Percentiles rank a stretch among this genome's conserved stretches.
phyloP scores from a whole-genome alignment of 2,113 vertebrate species.

The Manacus vitellinus region DNA sequence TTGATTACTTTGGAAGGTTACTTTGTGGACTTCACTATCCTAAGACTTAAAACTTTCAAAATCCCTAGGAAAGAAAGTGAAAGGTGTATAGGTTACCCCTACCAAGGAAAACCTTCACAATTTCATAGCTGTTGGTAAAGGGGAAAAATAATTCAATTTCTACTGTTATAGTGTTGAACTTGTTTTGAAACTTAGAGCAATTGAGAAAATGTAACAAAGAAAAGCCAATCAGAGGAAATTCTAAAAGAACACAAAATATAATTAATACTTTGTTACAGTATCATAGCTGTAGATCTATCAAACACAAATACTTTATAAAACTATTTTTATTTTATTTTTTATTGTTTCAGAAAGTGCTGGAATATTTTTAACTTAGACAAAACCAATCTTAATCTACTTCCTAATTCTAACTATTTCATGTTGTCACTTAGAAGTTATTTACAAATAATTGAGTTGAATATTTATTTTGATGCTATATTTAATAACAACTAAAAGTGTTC shows the following conservation, averaged over 20 bases:
- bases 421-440: neutral
- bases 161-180: neutral
- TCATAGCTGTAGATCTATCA: neutral
- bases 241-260: neutral
- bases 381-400: neutral
- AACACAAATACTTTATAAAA: neutral
- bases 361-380: neutral
- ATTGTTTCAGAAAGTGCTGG: neutral
- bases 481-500: neutral
- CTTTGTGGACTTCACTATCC: neutral
- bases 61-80: neutral
- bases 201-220: neutral
- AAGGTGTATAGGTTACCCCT: neutral
- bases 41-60: neutral
- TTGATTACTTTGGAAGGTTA: neutral
- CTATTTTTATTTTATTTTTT: rapidly evolving
- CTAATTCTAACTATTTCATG: neutral
- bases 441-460: neutral
- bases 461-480: neutral
- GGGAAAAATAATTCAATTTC: neutral
- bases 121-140: neutral
- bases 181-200: neutral
- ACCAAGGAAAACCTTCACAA: rapidly evolving
- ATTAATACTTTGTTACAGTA: neutral
- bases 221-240: neutral